Evolutionary conservation across 2,888 invertebrate genomes (phyloP), one percentile per base, ranked within the genome.

Genomic region (Volucella bombylans): DNA sequence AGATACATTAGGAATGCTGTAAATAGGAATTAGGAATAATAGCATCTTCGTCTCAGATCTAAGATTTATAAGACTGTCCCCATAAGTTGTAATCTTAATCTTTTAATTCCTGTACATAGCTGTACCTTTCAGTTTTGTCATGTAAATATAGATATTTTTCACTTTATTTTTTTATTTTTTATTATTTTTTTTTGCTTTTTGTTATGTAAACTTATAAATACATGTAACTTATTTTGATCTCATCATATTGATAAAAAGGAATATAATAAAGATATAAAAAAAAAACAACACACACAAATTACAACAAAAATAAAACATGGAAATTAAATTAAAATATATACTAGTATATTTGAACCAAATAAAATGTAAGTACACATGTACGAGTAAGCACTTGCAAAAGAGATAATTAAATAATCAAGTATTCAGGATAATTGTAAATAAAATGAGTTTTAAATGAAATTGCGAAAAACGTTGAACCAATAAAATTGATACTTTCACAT

Each of bases 61-160:
- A 85, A 85, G 85, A 67, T 85, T 85, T 77, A 86, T 62, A 86
- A 86, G 86, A 86, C 86, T 86, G 86, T 86, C 86, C 86, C 64
- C 82, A 82, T 86, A 65, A 82, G 82, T 86, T 86, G 68, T 72
- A 78, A 82, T 82, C 82, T 86, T 82, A 86, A 69, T 78, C 82
- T 68, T 62, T 31, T 31, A 31, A 73, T 73, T 79, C 73, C 73
- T 86, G 86, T 86, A 86, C 43, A 86, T 82, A 86, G 57, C 43
- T 61, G 43, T 62, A 80, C 67, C 45, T 50, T 52, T 76, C 38
- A 38, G 38, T 83, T 80, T 69, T 62, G 31, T 78, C 59, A 12
- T 71, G 62, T 68, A 77, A 62, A 78, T 69, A 78, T 15, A 23
- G 45, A 31, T 50, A 38, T 23, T 23, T 23, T 23, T 3, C 2